Base-by-base conservation (phyloP, 2,797 vertebrate species). In the Garrulus glandarius region DNA sequence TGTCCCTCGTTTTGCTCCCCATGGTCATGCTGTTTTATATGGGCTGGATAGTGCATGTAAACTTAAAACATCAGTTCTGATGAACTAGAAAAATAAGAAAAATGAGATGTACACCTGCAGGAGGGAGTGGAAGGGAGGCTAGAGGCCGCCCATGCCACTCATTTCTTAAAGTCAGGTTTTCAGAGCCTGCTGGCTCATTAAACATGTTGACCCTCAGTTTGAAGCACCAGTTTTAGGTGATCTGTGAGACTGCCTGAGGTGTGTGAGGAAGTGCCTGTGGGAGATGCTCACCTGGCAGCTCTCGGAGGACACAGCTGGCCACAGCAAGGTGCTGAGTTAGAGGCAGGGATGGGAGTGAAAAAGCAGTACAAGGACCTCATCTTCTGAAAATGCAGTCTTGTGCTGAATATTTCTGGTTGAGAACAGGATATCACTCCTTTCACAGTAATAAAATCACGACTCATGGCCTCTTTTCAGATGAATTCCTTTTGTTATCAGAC, bases 261-360 rank as follows among this genome's bases (percentile, higher is more conserved):
- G 7, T 24, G 7, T 30, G 46, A 60, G 32, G 26, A 18, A 18
- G 7, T 23, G 16, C 14, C 37, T 49, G 44, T 70, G 64, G 15
- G 32, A 77, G 37, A 41, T 64, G 29, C 21, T 57, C 13, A 13
- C 10, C 5, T 2, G 4, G 46, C 27, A 41, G 15, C 26, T 67
- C 53, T 16, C 3, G 0, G 14, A 34, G 49, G 9, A 8, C 46
- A 20, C 21, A 64, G 32, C 22, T 34, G 22, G 61, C 34, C 29
- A 56, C 57, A 71, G 41, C 0, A 0, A 68, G 16, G 10, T 75
- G 34, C 60, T 67, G 77, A 16, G 6, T 37, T 2, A 1, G 32
- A 84, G 56, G 24, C 6, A 22, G 13, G 21, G 15, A 23, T 37
- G 29, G 32, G 22, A 14, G 11, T 78, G 15, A 10, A 57, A n/a